phyloP scores from a whole-genome alignment of 2,888 invertebrate species.

The Dendrolimus pini region DNA sequence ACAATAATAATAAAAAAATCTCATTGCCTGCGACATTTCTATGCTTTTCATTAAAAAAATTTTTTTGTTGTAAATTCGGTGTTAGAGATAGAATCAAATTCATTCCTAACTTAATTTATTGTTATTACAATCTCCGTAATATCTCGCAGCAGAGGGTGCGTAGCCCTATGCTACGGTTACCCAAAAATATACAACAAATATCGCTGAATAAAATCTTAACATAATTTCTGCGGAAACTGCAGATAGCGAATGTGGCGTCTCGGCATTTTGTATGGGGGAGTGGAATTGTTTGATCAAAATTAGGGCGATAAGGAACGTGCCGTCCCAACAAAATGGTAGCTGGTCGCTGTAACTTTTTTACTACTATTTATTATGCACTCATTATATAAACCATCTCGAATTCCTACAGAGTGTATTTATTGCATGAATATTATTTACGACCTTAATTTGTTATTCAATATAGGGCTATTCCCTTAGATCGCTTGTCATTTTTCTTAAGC shows the following conservation, averaged over 20 bases:
- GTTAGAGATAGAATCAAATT: conserved; percentile 48
- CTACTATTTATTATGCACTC: conserved; percentile 34
- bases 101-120: conserved; percentile 56
- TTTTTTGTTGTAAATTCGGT: conserved; percentile 4
- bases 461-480: conserved; percentile 24
- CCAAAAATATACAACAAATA: conserved; percentile 60
- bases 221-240: conserved; percentile 67
- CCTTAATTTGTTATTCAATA: conserved; percentile 35
- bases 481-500: conserved; percentile 31
- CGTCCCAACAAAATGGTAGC: conserved; percentile 39
- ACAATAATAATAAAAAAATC: no score
- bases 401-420: conserved; percentile 25
- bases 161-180: conserved; percentile 32
- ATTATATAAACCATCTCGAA: conserved; percentile 25
- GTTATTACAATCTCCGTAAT: conserved; percentile 50
- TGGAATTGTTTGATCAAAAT: conserved; percentile 69
- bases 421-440: conserved; percentile 28
- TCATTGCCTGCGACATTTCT: no score
- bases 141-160: conserved; percentile 36
- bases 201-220: conserved; percentile 65
- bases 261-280: conserved; percentile 60
- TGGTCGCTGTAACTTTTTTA: conserved; percentile 50
- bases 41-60: no score
- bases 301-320: conserved; percentile 64
- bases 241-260: conserved; percentile 64